Conservation (phyloP, 2,797 vertebrate species). For the Chiloscyllium punctatum region DNA sequence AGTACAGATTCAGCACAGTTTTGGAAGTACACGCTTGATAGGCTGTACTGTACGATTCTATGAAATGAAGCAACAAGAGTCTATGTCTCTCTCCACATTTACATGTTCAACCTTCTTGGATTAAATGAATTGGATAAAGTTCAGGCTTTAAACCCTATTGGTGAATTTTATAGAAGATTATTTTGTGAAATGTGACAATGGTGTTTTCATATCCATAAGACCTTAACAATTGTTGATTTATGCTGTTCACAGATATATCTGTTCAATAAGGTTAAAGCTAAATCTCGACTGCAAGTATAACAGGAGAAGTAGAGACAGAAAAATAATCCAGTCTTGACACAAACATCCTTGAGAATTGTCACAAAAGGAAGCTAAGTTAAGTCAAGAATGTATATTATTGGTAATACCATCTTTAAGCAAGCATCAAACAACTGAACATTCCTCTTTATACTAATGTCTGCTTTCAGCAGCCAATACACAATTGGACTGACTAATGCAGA, state of each 20-base stretch:
- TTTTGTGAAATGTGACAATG: conserved; percentile 20
- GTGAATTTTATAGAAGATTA: neutral
- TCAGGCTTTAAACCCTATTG: neutral
- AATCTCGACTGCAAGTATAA: neutral
- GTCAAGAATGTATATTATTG: neutral
- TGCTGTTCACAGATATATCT: neutral
- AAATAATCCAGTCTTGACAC: neutral
- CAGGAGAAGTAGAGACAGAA: neutral
- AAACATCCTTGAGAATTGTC: neutral
- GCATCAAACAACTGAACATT: neutral
- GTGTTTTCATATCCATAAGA: neutral
- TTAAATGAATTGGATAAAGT: neutral
- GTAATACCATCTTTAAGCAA: neutral
- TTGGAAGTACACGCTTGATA: no score
- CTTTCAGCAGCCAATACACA: neutral
- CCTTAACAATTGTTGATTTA: neutral
- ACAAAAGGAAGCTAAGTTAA: neutral
- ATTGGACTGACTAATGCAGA: neutral
- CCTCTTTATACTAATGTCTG: neutral
- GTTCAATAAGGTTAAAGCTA: conserved; percentile 1
- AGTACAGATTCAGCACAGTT: no score
- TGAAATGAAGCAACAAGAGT: neutral
- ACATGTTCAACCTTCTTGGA: neutral
- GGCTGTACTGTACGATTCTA: no score
- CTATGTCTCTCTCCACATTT: neutral